These are phyloP conservation scores for Ischnura elegans DNA, from an alignment of 2,888 invertebrate species.

Conservation along the genomic window DNA sequence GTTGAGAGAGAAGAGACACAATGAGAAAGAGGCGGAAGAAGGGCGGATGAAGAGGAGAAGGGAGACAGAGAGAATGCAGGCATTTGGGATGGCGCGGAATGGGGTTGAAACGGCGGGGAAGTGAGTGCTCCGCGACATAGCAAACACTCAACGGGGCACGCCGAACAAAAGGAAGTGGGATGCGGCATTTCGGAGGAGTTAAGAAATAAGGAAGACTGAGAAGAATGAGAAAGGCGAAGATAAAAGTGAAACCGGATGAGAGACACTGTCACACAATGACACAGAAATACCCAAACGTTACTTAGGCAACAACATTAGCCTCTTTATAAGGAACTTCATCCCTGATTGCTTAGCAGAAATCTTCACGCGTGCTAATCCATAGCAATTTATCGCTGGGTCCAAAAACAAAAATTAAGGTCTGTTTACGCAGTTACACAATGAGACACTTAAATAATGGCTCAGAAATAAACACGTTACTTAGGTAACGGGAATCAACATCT, in stretches of 20 bases:
- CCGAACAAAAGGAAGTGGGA: constrained; percentile 49
- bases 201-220: constrained; percentile 50
- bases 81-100: neutral
- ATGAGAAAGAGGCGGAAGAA: constrained; percentile 20
- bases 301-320: too few species aligned
- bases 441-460: too few species aligned
- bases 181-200: constrained; percentile 43
- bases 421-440: too few species aligned
- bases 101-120: constrained; percentile 21
- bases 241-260: constrained; percentile 11
- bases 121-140: constrained; percentile 50
- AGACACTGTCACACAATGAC: constrained; percentile 17
- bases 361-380: too few species aligned
- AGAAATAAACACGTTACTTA: too few species aligned
- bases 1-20: neutral
- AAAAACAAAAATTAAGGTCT: too few species aligned
- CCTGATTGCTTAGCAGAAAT: too few species aligned
- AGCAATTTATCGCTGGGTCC: too few species aligned
- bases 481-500: too few species aligned
- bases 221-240: neutral
- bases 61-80: constrained; percentile 68
- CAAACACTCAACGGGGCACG: constrained; percentile 16
- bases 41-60: neutral
- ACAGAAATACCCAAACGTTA: too few species aligned
- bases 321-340: too few species aligned